Conservation (phyloP, 1,140 invertebrate genomes). For the Drosophila sp. region DNA sequence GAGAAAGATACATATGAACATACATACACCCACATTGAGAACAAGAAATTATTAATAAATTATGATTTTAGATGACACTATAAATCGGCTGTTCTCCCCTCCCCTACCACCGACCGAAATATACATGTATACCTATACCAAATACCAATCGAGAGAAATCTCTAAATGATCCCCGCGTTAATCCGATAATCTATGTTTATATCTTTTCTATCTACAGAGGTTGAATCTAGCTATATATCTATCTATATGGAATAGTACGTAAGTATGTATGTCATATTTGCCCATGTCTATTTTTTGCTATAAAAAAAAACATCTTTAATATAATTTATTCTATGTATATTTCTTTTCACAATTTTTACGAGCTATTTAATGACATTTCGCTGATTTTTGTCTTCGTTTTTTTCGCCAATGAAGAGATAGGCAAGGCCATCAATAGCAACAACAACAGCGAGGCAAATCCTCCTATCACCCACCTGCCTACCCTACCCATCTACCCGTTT, state of each 20-base stretch:
- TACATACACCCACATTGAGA: slow-evolving; percentile 7
- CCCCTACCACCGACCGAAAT: neutral
- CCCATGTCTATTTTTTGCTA: slow-evolving; percentile 28
- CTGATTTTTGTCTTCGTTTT: slow-evolving; percentile 42
- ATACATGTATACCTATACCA: slow-evolving; percentile 18
- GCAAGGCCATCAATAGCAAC: slow-evolving; percentile 17
- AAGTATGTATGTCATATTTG: slow-evolving; percentile 38
- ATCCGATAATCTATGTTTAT: slow-evolving; percentile 11
- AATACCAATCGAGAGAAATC: slow-evolving; percentile 42
- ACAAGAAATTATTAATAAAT: slow-evolving; percentile 71
- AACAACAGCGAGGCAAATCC: neutral
- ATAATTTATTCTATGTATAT: slow-evolving; percentile 39
- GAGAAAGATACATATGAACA: slow-evolving; percentile 9
- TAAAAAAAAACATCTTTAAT: slow-evolving; percentile 18
- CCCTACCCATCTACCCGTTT: neutral
- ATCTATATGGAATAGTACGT: slow-evolving; percentile 17
- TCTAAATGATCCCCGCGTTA: slow-evolving; percentile 48
- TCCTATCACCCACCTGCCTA: neutral
- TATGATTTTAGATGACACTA: slow-evolving; percentile 67
- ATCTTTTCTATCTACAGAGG: neutral
- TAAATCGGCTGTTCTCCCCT: slow-evolving; percentile 38
- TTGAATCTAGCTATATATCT: neutral
- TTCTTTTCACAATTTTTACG: slow-evolving; percentile 62
- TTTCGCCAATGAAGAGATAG: slow-evolving; percentile 16
- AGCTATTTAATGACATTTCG: slow-evolving; percentile 72